Conservation (phyloP, 1,140 invertebrate species). For the Cheumatopsyche charites region DNA sequence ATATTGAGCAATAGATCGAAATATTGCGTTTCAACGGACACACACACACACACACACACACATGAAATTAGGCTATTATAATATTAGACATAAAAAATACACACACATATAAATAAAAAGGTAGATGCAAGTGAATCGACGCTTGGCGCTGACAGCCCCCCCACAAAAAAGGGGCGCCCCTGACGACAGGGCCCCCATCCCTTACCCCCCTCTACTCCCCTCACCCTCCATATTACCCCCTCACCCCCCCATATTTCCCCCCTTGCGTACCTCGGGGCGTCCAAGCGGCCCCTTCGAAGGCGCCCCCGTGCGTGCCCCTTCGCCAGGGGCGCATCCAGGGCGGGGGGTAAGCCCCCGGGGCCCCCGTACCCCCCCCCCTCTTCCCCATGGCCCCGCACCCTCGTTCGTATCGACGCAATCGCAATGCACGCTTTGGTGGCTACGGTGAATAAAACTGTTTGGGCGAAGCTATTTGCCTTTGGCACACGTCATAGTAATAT, state of each 20-base stretch:
- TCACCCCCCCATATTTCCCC: slow-evolving; percentile 43
- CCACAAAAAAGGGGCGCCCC: not conserved
- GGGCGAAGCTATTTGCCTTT: slow-evolving; percentile 29
- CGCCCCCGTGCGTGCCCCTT: not conserved
- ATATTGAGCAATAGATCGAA: too few species aligned
- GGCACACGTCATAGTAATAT: not conserved
- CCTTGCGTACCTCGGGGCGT: too few species aligned
- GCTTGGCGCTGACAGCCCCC: slow-evolving; percentile 20
- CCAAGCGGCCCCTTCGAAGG: slow-evolving; percentile 24
- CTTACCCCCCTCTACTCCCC: not conserved
- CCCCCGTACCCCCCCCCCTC: slow-evolving; percentile 1
- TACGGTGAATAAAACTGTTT: slow-evolving; percentile 47
- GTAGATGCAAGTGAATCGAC: slow-evolving; percentile 8
- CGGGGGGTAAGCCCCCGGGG: not conserved
- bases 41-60: too few species aligned
- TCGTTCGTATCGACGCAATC: slow-evolving; percentile 45
- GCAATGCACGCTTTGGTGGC: slow-evolving; percentile 44
- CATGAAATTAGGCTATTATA: too few species aligned
- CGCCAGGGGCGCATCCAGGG: not conserved
- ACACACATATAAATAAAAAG: too few species aligned
- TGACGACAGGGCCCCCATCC: not conserved
- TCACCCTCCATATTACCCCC: not conserved
- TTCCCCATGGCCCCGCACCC: not conserved
- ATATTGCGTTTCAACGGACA: too few species aligned
- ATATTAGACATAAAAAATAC: too few species aligned